Evolutionary conservation across 2,888 invertebrate genomes (phyloP), one percentile per base, ranked within the genome.

Genomic region (Apotomis turbidana): DNA sequence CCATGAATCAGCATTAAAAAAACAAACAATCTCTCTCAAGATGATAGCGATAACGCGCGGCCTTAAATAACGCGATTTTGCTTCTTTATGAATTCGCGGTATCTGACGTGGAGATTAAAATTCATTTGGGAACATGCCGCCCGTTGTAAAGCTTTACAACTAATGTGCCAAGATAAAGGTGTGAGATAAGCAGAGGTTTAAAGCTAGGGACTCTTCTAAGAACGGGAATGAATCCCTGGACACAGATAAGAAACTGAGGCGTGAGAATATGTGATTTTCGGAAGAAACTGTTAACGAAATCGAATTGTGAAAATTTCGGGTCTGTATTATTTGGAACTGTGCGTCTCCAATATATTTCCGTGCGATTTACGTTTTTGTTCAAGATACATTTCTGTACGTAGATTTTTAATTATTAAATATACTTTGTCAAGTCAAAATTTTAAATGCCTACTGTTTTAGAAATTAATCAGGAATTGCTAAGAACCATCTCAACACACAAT

Each of bases 141-240:
- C 76, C 71, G 74, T 78, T 81, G 82, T 78, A 77, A 79, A 81
- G 68, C 78, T 76, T 84, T 79, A 81, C 82, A 85, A 86, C 83
- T 81, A 86, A 88, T 86, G 83, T 81, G 81, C 76, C 70, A 60
- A 85, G 88, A 88, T 89, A 81, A 82, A 78, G 77, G 76, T 71
- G 70, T 59, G 62, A 70, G 84, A 85, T 87, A 85, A 84, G 75
- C 71, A 69, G 73, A 72, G 64, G 66, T 72, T 80, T 78, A 80
- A 80, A 77, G 76, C 80, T 81, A 83, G 80, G 78, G 78, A 77
- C 78, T 78, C 79, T 88, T 90, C 87, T 86, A 77, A 86, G 88
- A 66, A 66, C 46, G 54, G 36, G 58, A 27, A 54, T 76, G 68
- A 68, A 54, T 51, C 51, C 46, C 70, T 15, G 74, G 59, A 52